Base-by-base conservation (phyloP, 2,797 vertebrate species). In the Falco cherrug region DNA sequence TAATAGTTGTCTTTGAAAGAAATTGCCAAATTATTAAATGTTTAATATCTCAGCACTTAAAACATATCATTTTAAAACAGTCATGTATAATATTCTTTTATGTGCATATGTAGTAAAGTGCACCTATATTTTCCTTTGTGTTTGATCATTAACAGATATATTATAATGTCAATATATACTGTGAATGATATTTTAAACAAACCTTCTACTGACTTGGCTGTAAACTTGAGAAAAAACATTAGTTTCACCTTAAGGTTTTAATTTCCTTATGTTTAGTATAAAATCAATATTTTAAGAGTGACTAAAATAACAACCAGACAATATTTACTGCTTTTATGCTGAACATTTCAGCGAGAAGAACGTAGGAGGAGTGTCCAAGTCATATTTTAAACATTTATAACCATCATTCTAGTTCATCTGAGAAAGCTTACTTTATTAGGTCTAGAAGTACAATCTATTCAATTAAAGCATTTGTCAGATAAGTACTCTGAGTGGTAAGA, bases 201-300 rank as follows among this genome's bases (percentile, higher is more conserved):
- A 84, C 84, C 91, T 89, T 94, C 89, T 94, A 86, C 89, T 88
- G 47, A 63, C 65, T 97, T 91, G 95, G 87, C 89, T 96, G 91
- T 97, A 97, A 97, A 97, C 95, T 96, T 84, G 79, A 93, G 91
- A 89, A 93, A 97, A 97, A 97, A 95, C 94, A 94, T 87, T 96
- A 77, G 83, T 95, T 96, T 97, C 95, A 95, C 96, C 94, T 73
- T 95, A 97, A 96, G 57, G 68, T 95, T 97, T 97, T 97, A 95
- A 97, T 96, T 97, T 93, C 96, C 90, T 73, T 91, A 53, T 47
- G 51, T 96, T 97, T 96, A 96, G 78, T 97, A 93, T 93, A 94
- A 97, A 97, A 97, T 97, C 96, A 96, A 94, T 97, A 87, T 85
- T 97, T 96, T 95, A 93, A 95, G 93, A 97, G 84, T 88, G 92